Evolutionary conservation across 2,797 vertebrate species (phyloP).

Genomic region (Parauchenoglanis ngamensis): DNA sequence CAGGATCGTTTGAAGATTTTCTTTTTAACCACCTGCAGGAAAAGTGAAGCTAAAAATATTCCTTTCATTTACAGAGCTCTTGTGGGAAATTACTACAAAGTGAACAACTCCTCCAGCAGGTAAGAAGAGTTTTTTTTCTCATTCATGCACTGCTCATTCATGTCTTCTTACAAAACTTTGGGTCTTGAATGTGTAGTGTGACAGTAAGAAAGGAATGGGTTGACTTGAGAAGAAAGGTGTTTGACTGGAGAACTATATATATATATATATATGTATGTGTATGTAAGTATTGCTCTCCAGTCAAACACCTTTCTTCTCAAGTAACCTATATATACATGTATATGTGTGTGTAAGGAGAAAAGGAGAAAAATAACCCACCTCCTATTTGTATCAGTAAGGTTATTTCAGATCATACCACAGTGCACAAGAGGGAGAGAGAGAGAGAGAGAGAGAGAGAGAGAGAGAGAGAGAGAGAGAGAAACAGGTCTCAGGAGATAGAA

Average conservation of each 20-base stretch:
- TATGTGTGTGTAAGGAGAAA: too few species aligned
- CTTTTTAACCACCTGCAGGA: neutral
- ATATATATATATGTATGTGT: too few species aligned
- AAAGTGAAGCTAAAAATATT: constrained; percentile 9
- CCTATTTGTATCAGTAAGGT: constrained; percentile 3
- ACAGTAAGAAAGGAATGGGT: neutral
- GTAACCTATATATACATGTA: neutral
- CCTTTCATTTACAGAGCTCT: neutral
- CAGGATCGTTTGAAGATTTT: neutral
- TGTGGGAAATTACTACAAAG: constrained; percentile 12
- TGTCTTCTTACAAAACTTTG: neutral
- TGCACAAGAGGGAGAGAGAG: neutral
- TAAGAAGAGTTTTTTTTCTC: constrained; percentile 31
- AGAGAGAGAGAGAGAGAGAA: neutral
- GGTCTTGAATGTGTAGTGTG: neutral
- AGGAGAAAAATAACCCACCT: neutral
- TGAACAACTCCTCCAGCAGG: constrained; percentile 19
- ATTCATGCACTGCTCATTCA: neutral
- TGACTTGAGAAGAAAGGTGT: neutral
- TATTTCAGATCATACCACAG: neutral
- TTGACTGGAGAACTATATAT: neutral
- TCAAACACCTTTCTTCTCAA: neutral
- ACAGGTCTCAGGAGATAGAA: neutral
- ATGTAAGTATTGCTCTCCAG: neutral
- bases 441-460: neutral